These are phyloP conservation scores for Gallinago solitaria DNA, from an alignment of 2,797 vertebrate genomes.

Conservation along the genomic window DNA sequence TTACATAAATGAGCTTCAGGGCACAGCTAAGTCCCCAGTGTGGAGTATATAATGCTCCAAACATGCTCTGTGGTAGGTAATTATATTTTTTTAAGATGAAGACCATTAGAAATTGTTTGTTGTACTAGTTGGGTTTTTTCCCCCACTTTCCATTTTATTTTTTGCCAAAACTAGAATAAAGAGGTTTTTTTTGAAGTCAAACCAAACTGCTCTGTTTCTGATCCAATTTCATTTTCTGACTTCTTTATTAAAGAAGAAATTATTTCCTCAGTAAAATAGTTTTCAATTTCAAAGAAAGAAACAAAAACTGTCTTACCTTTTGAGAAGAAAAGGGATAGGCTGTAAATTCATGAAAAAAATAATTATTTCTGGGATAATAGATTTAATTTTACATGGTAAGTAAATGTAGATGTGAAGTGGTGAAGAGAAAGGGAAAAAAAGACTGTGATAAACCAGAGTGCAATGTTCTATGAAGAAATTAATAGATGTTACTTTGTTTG, in stretches of 20 bases:
- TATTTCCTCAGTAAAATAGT: not conserved
- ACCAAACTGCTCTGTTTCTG: not conserved
- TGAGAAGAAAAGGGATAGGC: not conserved
- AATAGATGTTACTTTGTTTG: not conserved
- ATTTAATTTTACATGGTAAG: not conserved
- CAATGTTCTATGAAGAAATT: not conserved
- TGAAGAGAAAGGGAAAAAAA: not conserved
- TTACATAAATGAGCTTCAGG: not conserved
- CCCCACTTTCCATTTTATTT: not conserved
- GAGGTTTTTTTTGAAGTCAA: not conserved
- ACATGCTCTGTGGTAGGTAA: not conserved
- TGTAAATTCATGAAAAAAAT: not conserved
- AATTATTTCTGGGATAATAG: not conserved
- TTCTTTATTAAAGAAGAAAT: not conserved
- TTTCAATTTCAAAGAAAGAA: not conserved
- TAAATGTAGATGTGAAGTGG: not conserved
- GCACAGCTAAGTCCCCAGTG: fast-evolving
- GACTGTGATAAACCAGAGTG: not conserved
- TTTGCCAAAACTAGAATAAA: not conserved
- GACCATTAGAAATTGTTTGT: not conserved
- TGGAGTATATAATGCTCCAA: not conserved
- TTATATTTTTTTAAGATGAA: not conserved
- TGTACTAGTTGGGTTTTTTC: not conserved
- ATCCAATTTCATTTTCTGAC: not conserved
- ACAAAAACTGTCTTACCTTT: not conserved